A percentile compares a stretch with the other conserved stretches of the same genome.
Evolutionary conservation across 1,140 invertebrate species (phyloP).

Genomic region (Cecropterus lyciades): DNA sequence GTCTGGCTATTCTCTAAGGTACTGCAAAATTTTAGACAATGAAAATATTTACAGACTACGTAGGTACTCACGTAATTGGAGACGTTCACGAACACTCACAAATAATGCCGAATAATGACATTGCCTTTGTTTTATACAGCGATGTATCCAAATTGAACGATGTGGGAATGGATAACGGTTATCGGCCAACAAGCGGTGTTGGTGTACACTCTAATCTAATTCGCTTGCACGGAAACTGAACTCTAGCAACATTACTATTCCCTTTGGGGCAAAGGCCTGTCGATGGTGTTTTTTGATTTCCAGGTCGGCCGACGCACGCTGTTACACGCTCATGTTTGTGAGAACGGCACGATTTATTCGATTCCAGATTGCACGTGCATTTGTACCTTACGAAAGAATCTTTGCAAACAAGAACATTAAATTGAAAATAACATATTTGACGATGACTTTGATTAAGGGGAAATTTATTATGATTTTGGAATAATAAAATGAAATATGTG

Average conservation of each 20-base stretch:
- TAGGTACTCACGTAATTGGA: too few species aligned
- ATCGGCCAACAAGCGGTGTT: slow-evolving; percentile 28
- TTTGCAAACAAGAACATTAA: too few species aligned
- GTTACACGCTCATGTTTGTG: slow-evolving; percentile 29
- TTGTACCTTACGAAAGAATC: too few species aligned
- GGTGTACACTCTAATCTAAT: slow-evolving; percentile 29
- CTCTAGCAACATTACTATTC: slow-evolving; percentile 35
- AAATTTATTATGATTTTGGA: too few species aligned
- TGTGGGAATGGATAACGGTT: slow-evolving; percentile 30
- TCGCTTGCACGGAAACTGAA: slow-evolving; percentile 34
- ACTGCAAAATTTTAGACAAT: too few species aligned
- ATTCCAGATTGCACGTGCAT: slow-evolving; percentile 32
- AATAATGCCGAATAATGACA: not conserved
- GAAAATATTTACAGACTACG: too few species aligned
- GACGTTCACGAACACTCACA: too few species aligned
- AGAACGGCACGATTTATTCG: slow-evolving; percentile 37
- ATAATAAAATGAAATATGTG: too few species aligned
- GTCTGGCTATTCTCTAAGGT: too few species aligned
- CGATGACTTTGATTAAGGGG: too few species aligned
- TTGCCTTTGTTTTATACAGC: slow-evolving; percentile 15
- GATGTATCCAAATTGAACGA: slow-evolving; percentile 28
- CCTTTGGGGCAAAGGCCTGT: slow-evolving; percentile 35
- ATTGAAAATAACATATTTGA: too few species aligned
- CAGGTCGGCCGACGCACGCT: slow-evolving; percentile 28
- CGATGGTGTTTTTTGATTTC: slow-evolving; percentile 38